Conservation (phyloP, 2,113 vertebrate species). For the Platanista minor region DNA sequence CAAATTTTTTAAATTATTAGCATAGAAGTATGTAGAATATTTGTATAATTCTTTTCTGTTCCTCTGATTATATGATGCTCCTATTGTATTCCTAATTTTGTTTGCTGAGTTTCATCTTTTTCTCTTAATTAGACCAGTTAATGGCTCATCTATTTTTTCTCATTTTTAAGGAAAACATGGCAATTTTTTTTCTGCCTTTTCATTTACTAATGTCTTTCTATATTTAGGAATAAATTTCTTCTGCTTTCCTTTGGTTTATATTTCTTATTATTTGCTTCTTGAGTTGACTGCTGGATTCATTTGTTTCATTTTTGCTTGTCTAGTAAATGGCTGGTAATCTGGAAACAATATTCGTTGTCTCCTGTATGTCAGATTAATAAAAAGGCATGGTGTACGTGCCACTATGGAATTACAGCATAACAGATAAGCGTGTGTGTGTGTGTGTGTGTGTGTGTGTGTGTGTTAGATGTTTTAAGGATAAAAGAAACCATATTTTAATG, state of each 20-base stretch:
- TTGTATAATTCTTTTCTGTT: neutral
- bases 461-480: neutral
- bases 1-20: conserved; percentile 7
- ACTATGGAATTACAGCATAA: neutral
- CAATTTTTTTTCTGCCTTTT: neutral
- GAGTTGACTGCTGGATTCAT: neutral
- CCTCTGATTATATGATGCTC: neutral
- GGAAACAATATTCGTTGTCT: neutral
- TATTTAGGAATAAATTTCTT: neutral
- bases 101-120: conserved; percentile 5
- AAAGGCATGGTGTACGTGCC: neutral
- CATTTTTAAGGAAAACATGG: neutral
- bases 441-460: neutral
- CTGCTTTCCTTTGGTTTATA: conserved; percentile 15
- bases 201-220: neutral
- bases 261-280: neutral
- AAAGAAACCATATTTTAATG: neutral
- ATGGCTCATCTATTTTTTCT: conserved; percentile 3
- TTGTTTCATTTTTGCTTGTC: neutral
- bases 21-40: neutral
- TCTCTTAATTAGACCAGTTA: neutral
- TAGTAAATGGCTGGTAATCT: neutral
- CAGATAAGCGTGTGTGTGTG: neutral
- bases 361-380: neutral
- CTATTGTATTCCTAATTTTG: conserved; percentile 6